A percentile compares a stretch with the other conserved stretches of the same genome.
These are phyloP conservation scores for Scaptomyza tumidula DNA, from an alignment of 2,888 invertebrate genomes.

Conservation along the genomic window DNA sequence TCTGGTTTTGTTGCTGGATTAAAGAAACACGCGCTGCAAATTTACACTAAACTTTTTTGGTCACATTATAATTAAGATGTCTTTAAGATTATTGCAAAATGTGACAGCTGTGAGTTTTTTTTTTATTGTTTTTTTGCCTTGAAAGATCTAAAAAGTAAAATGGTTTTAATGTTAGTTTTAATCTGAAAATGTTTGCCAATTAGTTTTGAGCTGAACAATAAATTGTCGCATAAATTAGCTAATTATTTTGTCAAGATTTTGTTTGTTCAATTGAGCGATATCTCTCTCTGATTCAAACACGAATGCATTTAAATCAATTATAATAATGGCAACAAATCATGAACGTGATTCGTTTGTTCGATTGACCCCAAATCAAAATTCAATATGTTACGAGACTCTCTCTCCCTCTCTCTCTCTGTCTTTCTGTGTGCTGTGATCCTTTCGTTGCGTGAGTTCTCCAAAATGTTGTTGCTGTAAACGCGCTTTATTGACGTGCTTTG, in stretches of 20 bases:
- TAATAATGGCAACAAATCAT: constrained; percentile 57
- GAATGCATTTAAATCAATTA: constrained; percentile 34
- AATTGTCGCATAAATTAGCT: constrained; percentile 71
- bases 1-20: constrained; percentile 21
- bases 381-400: too few relatives aligned
- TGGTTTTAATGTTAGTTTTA: background rate
- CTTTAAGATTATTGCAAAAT: constrained; percentile 22
- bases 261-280: constrained; percentile 54
- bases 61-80: constrained; percentile 58
- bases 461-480: constrained; percentile 57
- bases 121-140: background rate
- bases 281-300: constrained; percentile 13
- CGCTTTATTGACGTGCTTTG: constrained; percentile 83
- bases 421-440: constrained; percentile 22
- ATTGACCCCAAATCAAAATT: constrained; percentile 42
- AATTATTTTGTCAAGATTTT: constrained; percentile 73
- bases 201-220: constrained; percentile 24
- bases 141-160: background rate
- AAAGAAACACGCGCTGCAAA: constrained; percentile 39
- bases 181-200: constrained; percentile 43
- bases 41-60: constrained; percentile 49
- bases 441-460: constrained; percentile 61
- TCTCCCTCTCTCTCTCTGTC: too few relatives aligned
- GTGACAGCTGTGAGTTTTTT: constrained; percentile 15
- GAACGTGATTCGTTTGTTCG: constrained; percentile 65